These are phyloP conservation scores for Acanthosepion esculentum DNA, from an alignment of 2,888 invertebrate species.

Conservation along the genomic window DNA sequence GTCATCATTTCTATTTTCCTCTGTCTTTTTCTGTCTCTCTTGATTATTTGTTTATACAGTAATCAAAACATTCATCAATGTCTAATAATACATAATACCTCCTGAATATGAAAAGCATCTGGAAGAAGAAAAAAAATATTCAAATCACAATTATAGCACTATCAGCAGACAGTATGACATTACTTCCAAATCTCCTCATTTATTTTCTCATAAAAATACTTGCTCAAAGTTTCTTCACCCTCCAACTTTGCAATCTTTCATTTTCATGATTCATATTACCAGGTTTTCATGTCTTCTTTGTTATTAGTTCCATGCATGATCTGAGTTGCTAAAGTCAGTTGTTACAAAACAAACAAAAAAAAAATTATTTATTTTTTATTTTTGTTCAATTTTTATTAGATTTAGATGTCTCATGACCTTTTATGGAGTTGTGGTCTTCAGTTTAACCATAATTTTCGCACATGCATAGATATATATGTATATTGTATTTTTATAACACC, in stretches of 20 bases:
- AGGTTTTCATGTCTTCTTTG: conserved; percentile 14
- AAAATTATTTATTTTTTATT: background rate
- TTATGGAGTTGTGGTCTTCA: background rate
- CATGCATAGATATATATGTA: no score
- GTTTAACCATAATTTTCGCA: background rate
- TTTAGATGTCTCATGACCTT: background rate
- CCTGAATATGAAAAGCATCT: no score
- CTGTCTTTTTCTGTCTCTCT: background rate
- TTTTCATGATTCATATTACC: background rate
- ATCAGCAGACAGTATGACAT: background rate
- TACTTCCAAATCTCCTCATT: no score
- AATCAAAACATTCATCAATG: no score
- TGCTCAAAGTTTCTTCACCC: background rate
- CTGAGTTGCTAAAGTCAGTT: background rate
- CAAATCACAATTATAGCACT: background rate
- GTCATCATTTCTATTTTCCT: background rate
- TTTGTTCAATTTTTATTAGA: conserved; percentile 33
- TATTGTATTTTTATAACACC: no score
- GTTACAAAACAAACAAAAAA: background rate
- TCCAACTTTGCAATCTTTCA: background rate
- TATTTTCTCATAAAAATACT: no score
- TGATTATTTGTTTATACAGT: no score
- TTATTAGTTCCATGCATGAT: background rate
- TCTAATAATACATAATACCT: no score
- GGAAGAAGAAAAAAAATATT: no score